phyloP scores from a whole-genome alignment of 2,113 vertebrate genomes.

The Hemicordylus capensis region DNA sequence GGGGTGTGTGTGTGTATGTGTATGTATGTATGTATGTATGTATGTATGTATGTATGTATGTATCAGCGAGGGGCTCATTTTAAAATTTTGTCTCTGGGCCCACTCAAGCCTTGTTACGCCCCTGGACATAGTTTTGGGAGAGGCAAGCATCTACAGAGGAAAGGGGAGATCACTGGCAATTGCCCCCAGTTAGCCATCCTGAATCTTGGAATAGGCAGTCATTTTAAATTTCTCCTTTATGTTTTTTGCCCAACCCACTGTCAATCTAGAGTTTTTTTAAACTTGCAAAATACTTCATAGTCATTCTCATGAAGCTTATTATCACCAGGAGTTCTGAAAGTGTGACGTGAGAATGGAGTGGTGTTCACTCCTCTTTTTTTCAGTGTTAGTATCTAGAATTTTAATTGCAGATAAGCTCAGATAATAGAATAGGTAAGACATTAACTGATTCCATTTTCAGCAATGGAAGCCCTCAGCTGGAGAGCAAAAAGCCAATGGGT shows the following conservation, averaged over 20 bases:
- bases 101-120: no score
- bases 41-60: no score
- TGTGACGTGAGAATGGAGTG: constrained; percentile 19
- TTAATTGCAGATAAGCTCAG: constrained; percentile 60
- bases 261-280: constrained; percentile 4
- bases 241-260: not conserved
- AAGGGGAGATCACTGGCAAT: not conserved
- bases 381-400: constrained; percentile 36
- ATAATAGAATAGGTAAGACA: constrained; percentile 72
- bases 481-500: constrained; percentile 49
- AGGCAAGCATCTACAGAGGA: no score
- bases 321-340: not conserved
- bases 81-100: no score
- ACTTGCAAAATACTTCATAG: not conserved
- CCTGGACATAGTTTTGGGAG: no score
- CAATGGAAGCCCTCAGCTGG: constrained; percentile 74
- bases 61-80: no score
- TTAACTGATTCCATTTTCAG: constrained; percentile 76
- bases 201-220: not conserved
- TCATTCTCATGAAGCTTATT: not conserved
- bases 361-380: constrained; percentile 14
- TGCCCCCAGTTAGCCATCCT: not conserved
- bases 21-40: no score
- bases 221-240: not conserved
- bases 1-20: no score